Percentiles rank a stretch among this genome's conserved stretches.
Conservation (phyloP, 2,113 vertebrate genomes). For the Cepphus grylle region DNA sequence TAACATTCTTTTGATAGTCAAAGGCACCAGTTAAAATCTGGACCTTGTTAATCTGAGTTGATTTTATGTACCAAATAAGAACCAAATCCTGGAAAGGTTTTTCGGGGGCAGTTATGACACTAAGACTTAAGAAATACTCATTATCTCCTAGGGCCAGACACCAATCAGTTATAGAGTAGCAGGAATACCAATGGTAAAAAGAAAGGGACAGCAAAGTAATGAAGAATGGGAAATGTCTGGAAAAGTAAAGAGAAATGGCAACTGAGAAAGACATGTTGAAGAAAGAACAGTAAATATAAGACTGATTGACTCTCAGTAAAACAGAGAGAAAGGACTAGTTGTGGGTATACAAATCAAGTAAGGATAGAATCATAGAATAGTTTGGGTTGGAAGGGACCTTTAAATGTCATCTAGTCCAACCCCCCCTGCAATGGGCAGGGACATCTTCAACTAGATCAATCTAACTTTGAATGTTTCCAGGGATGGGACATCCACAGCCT, state of each 20-base stretch:
- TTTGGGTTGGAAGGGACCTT: neutral
- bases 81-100: neutral
- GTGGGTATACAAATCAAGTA: neutral
- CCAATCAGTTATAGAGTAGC: neutral
- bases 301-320: neutral
- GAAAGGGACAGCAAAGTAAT: neutral
- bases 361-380: neutral
- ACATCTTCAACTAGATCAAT: neutral
- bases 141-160: neutral
- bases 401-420: neutral
- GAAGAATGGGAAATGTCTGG: neutral
- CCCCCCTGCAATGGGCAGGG: neutral
- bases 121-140: neutral
- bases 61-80: neutral
- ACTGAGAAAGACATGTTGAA: neutral
- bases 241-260: neutral
- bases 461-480: neutral
- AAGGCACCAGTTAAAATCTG: neutral
- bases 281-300: neutral
- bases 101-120: neutral
- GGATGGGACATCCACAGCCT: neutral
- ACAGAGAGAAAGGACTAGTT: neutral
- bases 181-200: neutral
- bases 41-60: neutral
- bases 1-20: neutral